Evolutionary conservation across 2,113 vertebrate genomes (phyloP).

Genomic region (Cryptomyrus ogoouensis): DNA sequence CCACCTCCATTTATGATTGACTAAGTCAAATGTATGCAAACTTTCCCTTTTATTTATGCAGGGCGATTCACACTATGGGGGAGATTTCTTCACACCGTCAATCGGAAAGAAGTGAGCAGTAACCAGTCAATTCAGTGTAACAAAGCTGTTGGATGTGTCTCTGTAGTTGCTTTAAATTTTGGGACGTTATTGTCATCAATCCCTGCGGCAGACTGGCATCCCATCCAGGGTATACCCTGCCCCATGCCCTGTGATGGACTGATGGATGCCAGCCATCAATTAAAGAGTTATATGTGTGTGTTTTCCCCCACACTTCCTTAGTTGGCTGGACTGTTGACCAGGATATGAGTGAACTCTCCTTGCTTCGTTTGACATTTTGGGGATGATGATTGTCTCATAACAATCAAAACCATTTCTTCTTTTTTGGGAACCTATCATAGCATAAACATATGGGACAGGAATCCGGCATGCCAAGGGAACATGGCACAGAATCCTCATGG

Average conservation of each 20-base stretch:
- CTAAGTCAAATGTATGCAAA: background rate
- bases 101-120: background rate
- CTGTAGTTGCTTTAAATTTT: background rate
- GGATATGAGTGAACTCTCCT: background rate
- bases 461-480: constrained; percentile 17
- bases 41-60: background rate
- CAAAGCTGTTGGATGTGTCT: background rate
- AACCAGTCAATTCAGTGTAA: background rate
- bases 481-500: constrained; percentile 19
- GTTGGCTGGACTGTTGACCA: background rate
- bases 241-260: background rate
- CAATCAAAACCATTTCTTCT: constrained; percentile 33
- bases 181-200: background rate
- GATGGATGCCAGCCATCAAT: background rate
- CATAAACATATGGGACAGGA: constrained; percentile 28
- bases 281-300: background rate
- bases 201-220: background rate
- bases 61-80: background rate
- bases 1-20: background rate
- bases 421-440: background rate
- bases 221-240: background rate
- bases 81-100: background rate
- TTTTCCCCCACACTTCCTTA: background rate
- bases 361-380: background rate
- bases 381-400: constrained; percentile 37